Evolutionary conservation across 2,888 invertebrate species (phyloP).

Genomic region (Oscheius onirici): DNA sequence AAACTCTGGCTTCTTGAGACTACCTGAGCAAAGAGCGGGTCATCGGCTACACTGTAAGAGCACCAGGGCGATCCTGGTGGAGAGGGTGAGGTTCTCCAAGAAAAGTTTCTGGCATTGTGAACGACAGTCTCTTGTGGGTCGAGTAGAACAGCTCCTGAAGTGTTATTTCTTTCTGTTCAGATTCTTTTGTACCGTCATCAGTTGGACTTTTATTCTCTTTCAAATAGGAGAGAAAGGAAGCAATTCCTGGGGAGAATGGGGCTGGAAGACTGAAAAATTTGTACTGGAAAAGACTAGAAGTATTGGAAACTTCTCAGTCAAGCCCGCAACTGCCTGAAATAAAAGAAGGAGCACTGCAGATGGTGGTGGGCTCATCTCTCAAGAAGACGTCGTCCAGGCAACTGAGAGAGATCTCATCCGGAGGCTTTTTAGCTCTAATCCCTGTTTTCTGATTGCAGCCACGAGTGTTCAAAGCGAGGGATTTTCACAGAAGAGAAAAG

Average conservation of each 20-base stretch:
- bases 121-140: constrained; percentile 6
- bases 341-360: not conserved
- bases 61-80: constrained; percentile 11
- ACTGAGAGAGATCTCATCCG: not conserved
- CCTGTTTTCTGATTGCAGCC: too few species aligned
- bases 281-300: not conserved
- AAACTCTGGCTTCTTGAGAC: too few species aligned
- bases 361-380: not conserved
- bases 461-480: too few species aligned
- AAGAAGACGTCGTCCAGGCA: constrained; percentile 19
- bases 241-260: constrained; percentile 13
- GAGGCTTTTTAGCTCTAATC: too few species aligned
- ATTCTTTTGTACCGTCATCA: not conserved
- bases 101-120: constrained; percentile 12
- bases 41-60: constrained; percentile 19
- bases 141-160: constrained; percentile 5
- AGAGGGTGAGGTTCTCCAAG: constrained; percentile 11
- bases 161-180: not conserved
- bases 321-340: not conserved
- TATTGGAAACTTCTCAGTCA: not conserved
- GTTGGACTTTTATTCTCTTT: constrained; percentile 8
- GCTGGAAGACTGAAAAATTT: constrained; percentile 8
- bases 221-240: constrained; percentile 6
- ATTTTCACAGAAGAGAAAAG: too few species aligned
- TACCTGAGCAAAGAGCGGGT: constrained; percentile 21